Evolutionary conservation across 23 tunicate genomes (phyloP).

Genomic region (Clavelina lepadiformis): DNA sequence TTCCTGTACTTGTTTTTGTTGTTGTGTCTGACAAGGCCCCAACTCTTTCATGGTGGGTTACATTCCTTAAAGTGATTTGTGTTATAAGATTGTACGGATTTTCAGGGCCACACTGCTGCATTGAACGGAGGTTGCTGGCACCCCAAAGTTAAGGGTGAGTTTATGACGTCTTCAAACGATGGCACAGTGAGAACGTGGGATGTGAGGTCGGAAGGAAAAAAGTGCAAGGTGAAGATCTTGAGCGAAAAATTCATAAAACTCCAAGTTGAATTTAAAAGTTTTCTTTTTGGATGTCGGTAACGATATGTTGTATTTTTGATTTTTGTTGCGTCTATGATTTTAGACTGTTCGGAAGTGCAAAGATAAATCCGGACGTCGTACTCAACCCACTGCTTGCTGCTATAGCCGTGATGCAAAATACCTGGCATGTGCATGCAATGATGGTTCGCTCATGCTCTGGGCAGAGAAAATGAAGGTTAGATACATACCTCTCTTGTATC

Average conservation of each 20-base stretch:
- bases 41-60: too few relatives aligned
- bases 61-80: too few relatives aligned
- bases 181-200: constrained; percentile 92
- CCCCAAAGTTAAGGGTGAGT: constrained; percentile 82
- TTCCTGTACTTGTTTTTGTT: too few relatives aligned
- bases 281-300: not conserved
- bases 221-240: constrained; percentile 31
- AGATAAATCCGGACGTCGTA: constrained; percentile 67
- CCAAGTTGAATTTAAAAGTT: not conserved
- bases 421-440: constrained; percentile 80
- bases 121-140: constrained; percentile 83
- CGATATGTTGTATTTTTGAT: not conserved
- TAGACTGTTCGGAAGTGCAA: constrained; percentile 81
- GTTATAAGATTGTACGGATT: not conserved
- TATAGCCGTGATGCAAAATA: constrained; percentile 83
- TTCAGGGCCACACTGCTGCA: constrained; percentile 83
- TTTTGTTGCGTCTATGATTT: not conserved
- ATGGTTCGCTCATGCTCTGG: constrained; percentile 83
- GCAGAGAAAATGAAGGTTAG: constrained; percentile 80
- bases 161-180: constrained; percentile 90
- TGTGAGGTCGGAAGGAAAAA: constrained; percentile 59
- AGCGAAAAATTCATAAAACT: not conserved
- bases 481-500: not conserved
- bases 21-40: too few relatives aligned
- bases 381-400: constrained; percentile 79